A percentile compares a stretch with the other conserved stretches of the same genome.
phyloP scores from a whole-genome alignment of 2,797 vertebrate species.

The Phrynocephalus vlangalii region DNA sequence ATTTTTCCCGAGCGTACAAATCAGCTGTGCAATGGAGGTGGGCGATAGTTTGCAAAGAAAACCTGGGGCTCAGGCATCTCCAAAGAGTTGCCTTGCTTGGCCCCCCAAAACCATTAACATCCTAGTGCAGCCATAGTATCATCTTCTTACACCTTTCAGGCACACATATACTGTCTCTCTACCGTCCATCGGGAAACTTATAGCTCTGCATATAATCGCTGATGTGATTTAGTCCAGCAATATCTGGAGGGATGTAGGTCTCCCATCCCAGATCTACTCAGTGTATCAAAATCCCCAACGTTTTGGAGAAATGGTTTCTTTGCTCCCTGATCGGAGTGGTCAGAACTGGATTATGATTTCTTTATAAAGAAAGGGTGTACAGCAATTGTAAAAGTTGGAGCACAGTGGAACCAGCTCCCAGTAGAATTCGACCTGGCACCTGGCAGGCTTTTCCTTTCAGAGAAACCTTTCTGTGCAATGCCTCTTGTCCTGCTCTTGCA shows the following conservation, averaged over 20 bases:
- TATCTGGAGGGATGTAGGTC: too few species aligned
- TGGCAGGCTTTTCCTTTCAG: too few species aligned
- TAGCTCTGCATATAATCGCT: too few species aligned
- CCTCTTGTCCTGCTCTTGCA: too few species aligned
- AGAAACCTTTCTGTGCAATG: too few species aligned
- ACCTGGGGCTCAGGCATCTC: neutral
- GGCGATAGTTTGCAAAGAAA: neutral
- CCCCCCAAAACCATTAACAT: neutral
- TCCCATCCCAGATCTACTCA: neutral
- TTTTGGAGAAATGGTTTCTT: neutral
- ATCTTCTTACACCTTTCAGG: neutral
- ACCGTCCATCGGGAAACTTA: too few species aligned
- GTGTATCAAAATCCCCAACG: too few species aligned
- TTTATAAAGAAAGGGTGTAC: too few species aligned
- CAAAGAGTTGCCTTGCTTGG: neutral
- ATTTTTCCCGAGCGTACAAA: conserved; percentile 9
- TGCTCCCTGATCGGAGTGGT: neutral
- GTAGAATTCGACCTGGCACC: too few species aligned
- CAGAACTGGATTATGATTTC: neutral
- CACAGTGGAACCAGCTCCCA: too few species aligned
- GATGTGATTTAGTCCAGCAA: too few species aligned
- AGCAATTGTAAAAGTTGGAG: too few species aligned
- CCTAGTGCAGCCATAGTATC: neutral
- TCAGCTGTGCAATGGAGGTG: neutral
- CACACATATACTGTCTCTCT: neutral